Conservation (phyloP, 2,888 invertebrate genomes). For the Galerucella calmariensis region DNA sequence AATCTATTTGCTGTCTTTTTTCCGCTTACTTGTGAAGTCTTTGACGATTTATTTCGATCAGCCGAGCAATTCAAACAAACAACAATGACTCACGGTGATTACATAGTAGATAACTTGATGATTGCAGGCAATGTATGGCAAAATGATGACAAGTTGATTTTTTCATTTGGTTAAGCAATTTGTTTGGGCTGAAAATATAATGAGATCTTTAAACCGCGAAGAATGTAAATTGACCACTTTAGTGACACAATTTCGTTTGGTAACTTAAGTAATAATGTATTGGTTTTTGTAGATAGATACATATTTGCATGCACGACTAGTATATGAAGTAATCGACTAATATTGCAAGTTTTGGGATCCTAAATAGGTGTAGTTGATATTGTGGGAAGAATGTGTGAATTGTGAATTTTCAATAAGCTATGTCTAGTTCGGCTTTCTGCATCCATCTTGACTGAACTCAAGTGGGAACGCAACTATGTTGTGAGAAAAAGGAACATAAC, state of each 20-base stretch:
- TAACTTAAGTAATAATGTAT: background rate
- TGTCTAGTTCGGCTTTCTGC: too few relatives aligned
- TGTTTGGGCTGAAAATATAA: background rate
- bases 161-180: background rate
- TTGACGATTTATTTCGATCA: constrained; percentile 18
- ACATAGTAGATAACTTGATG: background rate
- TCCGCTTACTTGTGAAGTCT: constrained; percentile 6
- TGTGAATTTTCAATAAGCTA: too few relatives aligned
- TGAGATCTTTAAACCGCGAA: background rate
- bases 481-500: too few relatives aligned
- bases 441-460: too few relatives aligned
- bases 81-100: constrained; percentile 22
- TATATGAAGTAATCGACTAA: background rate
- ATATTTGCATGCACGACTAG: background rate
- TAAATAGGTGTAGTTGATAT: background rate
- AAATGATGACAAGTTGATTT: constrained; percentile 13
- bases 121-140: constrained; percentile 3
- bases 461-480: too few relatives aligned
- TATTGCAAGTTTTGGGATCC: background rate
- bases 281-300: background rate
- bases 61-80: constrained; percentile 15
- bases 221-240: background rate
- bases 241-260: background rate
- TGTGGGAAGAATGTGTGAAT: background rate
- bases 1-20: constrained; percentile 1